Conservation (phyloP, 2,113 vertebrate species). For the Serilophus lunatus region DNA sequence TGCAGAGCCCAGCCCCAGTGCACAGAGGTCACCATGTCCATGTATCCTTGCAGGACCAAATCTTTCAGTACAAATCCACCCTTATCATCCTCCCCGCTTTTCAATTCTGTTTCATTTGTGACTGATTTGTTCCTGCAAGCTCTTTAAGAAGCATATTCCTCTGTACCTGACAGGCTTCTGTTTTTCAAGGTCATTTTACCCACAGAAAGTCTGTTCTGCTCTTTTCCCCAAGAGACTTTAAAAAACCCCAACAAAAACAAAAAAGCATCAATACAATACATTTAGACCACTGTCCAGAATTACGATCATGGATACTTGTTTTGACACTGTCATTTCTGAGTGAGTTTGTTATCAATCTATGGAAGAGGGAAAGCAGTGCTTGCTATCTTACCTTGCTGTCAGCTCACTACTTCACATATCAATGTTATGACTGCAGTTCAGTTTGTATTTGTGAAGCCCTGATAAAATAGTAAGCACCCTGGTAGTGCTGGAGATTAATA, state of each 20-base stretch:
- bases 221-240: background rate
- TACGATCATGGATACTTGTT: background rate
- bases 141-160: background rate
- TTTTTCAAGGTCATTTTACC: slow-evolving; percentile 10
- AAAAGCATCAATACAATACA: background rate
- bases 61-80: background rate
- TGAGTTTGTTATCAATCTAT: background rate
- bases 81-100: background rate
- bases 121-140: background rate
- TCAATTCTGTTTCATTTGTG: background rate
- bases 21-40: background rate
- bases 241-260: no score
- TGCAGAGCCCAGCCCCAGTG: background rate
- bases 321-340: background rate
- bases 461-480: background rate
- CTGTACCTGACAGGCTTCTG: background rate
- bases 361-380: background rate
- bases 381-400: background rate
- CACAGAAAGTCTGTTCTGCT: background rate
- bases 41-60: background rate
- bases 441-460: background rate
- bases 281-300: background rate
- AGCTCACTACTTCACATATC: background rate
- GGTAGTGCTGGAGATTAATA: background rate
- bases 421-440: background rate